Percentiles rank a stretch among this genome's conserved stretches.
Conservation (phyloP, 2,797 vertebrate genomes). For the Enteromius paludinosus region DNA sequence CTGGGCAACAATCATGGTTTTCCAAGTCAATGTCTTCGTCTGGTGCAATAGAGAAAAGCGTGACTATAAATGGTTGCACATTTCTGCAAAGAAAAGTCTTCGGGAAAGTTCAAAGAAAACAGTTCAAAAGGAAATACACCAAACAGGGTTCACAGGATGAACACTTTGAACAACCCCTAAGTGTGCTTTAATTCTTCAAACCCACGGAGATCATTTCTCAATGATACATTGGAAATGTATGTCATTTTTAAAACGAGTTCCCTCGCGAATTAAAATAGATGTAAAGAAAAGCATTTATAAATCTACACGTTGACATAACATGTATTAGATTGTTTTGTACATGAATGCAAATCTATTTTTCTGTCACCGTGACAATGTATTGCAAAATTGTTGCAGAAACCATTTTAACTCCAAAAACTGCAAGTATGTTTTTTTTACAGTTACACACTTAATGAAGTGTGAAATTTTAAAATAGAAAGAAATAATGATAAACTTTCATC, state of each 20-base stretch:
- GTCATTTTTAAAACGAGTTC: background rate
- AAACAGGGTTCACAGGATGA: background rate
- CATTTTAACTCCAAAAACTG: no score
- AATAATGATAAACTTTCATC: no score
- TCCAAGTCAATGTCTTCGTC: background rate
- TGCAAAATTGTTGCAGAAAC: background rate
- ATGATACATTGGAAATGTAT: background rate
- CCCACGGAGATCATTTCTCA: background rate
- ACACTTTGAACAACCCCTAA: background rate
- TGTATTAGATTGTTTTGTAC: background rate
- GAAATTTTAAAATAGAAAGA: background rate
- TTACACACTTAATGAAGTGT: no score
- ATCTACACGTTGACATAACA: background rate
- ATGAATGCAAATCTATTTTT: background rate
- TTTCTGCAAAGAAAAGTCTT: background rate
- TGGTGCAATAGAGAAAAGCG: background rate
- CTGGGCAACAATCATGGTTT: background rate
- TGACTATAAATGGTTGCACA: background rate
- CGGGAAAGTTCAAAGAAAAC: background rate
- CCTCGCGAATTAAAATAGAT: background rate
- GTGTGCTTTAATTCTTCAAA: background rate
- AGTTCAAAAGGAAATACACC: background rate
- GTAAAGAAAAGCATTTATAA: background rate
- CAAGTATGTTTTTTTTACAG: no score
- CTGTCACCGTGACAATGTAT: background rate